Base-by-base conservation (phyloP, 2,113 vertebrate species). In the Mesitornis unicolor region DNA sequence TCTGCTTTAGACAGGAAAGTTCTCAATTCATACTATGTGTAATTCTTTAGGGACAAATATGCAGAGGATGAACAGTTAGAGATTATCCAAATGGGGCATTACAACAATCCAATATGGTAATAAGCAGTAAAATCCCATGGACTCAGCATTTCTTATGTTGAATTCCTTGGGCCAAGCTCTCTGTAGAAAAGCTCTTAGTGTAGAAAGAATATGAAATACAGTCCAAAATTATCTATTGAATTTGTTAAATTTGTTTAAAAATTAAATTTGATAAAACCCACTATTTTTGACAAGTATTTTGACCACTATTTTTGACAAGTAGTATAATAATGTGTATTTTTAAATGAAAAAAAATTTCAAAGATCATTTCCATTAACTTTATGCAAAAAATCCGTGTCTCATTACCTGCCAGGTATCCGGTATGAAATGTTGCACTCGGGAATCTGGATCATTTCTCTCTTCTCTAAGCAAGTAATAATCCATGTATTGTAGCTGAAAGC, bases 391-490 rank as follows among this genome's bases (percentile, higher is more conserved):
- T 54, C 77, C 70, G 42, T 61, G 14, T 57, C 26, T 50, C 16
- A 50, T 97, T 98, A 98, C 98, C 97, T 98, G 98, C 98, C 98
- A 98, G 3, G 98, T 97, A 57, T 98, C 98, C 57, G 98, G 98
- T 95, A 98, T 97, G 90, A 98, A 98, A 83, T 97, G 93, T 31
- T 96, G 89, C 35, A 98, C 97, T 68, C 98, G 93, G 15, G 97
- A 97, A 79, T 98, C 98, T 64, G 97, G 96, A 85, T 98, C 98
- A 74, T 95, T 97, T 59, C 98, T 97, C 60, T 98, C 97, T 36
- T 98, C 96, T 88, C 97, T 84, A 47, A 97, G 75, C 94, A 98
- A 97, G 84, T 95, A 96, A 57, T 90, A 97, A 40, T 97, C 97
- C 98, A 98, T 97, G n/a, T 96, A 73, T n/a, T 98, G 95, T 19